These are phyloP conservation scores for Pao palembangensis DNA, from an alignment of 2,113 vertebrate genomes.

Conservation along the genomic window DNA sequence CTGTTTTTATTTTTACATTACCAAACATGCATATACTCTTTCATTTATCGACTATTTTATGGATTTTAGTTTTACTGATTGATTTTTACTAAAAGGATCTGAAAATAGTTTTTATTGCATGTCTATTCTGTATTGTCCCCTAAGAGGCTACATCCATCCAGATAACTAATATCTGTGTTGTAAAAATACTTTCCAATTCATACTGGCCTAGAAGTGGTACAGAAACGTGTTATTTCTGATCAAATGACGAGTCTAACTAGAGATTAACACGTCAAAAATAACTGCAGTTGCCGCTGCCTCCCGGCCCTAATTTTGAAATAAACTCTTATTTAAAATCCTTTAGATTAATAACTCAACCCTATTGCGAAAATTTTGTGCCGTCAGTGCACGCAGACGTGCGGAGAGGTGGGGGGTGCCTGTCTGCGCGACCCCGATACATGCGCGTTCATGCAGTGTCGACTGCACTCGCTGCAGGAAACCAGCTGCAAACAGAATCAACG, in stretches of 20 bases:
- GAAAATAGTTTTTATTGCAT: not conserved
- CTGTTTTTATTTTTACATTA: not conserved
- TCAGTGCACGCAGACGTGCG: not conserved
- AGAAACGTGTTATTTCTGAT: no score
- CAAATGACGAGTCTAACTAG: no score
- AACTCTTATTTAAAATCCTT: no score
- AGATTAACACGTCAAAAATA: no score
- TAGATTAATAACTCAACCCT: no score
- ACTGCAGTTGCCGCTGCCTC: no score
- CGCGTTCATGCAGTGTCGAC: slow-evolving; percentile 39
- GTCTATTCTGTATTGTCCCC: not conserved
- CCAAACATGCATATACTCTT: not conserved
- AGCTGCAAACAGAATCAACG: slow-evolving; percentile 49
- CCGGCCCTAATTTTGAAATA: no score
- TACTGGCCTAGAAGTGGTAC: no score
- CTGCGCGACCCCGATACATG: slow-evolving; percentile 20
- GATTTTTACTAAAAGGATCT: slow-evolving; percentile 7
- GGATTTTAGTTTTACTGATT: not conserved
- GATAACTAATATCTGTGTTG: not conserved
- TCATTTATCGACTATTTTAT: no score
- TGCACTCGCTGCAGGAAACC: slow-evolving; percentile 46
- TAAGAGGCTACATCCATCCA: not conserved
- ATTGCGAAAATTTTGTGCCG: no score
- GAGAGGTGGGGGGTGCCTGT: not conserved
- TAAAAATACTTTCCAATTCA: no score